phyloP scores from a whole-genome alignment of 2,113 vertebrate genomes.

The Pangasianodon hypophthalmus region DNA sequence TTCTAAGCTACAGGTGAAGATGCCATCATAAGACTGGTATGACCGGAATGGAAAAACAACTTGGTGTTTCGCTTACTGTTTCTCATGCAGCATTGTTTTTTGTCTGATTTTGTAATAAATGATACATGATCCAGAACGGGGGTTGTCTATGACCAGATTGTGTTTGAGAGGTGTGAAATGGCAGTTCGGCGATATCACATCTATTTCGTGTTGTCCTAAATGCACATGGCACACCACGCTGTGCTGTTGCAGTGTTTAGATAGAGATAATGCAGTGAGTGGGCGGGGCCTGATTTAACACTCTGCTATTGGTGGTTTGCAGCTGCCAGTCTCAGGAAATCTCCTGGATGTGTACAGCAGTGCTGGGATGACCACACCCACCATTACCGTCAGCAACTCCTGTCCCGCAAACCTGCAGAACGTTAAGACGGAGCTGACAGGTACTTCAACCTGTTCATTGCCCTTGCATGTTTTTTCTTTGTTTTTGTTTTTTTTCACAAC shows the following conservation, averaged over 20 bases:
- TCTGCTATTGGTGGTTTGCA: conserved; percentile 54
- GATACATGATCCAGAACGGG: neutral
- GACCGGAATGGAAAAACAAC: neutral
- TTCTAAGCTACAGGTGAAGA: neutral
- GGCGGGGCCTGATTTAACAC: conserved; percentile 16
- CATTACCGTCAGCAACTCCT: conserved; percentile 83
- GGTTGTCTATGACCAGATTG: neutral
- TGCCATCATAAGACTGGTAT: neutral
- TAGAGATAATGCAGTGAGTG: conserved; percentile 16
- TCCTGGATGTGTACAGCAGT: conserved; percentile 77
- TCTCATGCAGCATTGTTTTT: neutral
- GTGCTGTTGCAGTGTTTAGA: neutral
- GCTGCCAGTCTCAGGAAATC: conserved; percentile 80
- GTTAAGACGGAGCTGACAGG: conserved; percentile 81
- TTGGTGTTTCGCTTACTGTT: neutral
- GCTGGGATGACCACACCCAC: conserved; percentile 69
- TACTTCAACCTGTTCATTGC: conserved; percentile 42
- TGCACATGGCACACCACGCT: neutral
- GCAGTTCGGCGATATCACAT: neutral
- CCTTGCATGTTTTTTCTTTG: neutral
- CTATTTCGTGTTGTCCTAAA: neutral
- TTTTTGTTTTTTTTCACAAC: conserved; percentile 21
- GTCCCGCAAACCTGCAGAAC: conserved; percentile 81
- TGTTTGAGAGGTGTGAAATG: too few species aligned
- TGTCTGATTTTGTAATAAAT: neutral